Base-by-base conservation (phyloP, 1,140 invertebrate species). In the Meloidogyne exigua region DNA sequence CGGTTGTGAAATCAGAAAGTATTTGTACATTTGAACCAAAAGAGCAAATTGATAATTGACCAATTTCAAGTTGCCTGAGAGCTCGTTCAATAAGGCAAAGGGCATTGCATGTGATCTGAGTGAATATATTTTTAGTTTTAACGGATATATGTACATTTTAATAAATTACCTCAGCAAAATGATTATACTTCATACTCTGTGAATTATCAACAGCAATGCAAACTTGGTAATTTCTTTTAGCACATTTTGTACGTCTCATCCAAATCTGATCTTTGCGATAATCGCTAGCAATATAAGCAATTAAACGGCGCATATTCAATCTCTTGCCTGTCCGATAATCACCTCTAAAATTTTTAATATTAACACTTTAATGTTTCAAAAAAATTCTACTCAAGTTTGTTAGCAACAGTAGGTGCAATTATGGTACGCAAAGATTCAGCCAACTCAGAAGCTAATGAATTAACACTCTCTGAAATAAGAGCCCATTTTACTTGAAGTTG, bases 241-340 rank as follows among this genome's bases (percentile, higher is more conserved):
- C 95, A 0, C 95, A 95, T 88, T 96, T 95, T 0, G 94, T 98
- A 67, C 97, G 89, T 66, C 96, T 89, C 80, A 99, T 84, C 97
- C 97, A 99, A 84, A 99, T 99, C 88, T 97, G 96, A 86, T 99
- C 96, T 87, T 99, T 99, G 44, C 95, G 91, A 88, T 98, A 99
- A 88, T 98, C 93, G 83, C 95, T 98, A 10, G 97, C 97, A 83
- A 99, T 96, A 88, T 98, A 99, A 0, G 95, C 93, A 85, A 99
- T 97, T 2, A 96, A 77, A 88, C 96, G 95, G 65, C 95, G 91
- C 96, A 99, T 99, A 88, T 99, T 99, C 23, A 99, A 92, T 39
- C 97, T 90, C 81, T 95, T 94, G 9, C 97, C 97, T 1, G 95
- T 98, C 76, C 95, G 91, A 87, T 96, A 99, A 88, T 99, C 96